Conservation (phyloP, 1,140 invertebrate species). For the Pogonognathellus flavescens region DNA sequence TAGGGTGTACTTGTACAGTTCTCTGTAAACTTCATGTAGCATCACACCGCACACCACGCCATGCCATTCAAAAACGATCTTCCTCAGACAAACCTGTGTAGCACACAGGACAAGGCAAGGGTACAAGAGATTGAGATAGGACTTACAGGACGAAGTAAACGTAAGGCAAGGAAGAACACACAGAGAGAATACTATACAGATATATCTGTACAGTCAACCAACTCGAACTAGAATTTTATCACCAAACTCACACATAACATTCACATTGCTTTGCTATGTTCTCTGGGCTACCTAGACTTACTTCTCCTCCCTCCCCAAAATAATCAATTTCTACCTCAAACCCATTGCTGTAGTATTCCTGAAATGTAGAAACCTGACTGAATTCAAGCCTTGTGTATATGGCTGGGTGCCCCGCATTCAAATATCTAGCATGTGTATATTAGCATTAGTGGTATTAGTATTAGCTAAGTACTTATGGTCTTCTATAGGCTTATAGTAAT, state of each 20-base stretch:
- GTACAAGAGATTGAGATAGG: too few species aligned
- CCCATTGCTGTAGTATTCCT: conserved; percentile 33
- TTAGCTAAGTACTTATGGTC: too few species aligned
- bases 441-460: too few species aligned
- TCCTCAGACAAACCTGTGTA: too few species aligned
- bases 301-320: conserved; percentile 28
- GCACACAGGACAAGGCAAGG: too few species aligned
- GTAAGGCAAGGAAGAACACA: background rate
- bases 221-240: conserved; percentile 4
- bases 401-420: background rate
- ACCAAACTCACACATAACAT: conserved; percentile 10
- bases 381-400: conserved; percentile 11
- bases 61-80: too few species aligned
- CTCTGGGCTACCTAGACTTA: background rate
- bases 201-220: background rate
- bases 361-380: conserved; percentile 41
- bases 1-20: too few species aligned
- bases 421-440: too few species aligned
- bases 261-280: background rate
- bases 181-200: background rate
- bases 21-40: too few species aligned
- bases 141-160: too few species aligned
- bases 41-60: too few species aligned
- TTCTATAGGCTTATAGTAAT: too few species aligned
- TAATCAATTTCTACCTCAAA: conserved; percentile 43